A percentile compares a stretch with the other conserved stretches of the same genome.
Evolutionary conservation across 2,888 invertebrate genomes (phyloP).

Genomic region (Metellina segmentata): DNA sequence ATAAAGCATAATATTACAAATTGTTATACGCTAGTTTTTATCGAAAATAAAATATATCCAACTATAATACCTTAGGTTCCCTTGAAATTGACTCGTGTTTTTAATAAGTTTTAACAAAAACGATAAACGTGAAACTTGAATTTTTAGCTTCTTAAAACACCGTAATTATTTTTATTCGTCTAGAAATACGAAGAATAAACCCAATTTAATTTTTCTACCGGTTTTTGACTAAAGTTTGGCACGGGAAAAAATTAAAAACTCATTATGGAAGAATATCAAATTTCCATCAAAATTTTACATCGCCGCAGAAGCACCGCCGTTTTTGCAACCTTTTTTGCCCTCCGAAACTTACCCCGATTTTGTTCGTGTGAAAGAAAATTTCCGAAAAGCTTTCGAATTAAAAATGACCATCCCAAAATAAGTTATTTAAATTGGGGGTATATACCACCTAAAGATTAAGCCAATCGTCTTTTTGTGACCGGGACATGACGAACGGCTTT

Average conservation of each 20-base stretch:
- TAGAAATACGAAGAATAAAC: neutral
- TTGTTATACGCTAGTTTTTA: too few species aligned
- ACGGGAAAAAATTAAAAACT: slow-evolving; percentile 33
- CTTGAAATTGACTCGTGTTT: neutral
- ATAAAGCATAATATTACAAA: too few species aligned
- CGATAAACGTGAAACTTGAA: neutral
- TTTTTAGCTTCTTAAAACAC: neutral
- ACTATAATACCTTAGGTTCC: too few species aligned
- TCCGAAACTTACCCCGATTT: slow-evolving; percentile 36
- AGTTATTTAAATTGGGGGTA: slow-evolving; percentile 74
- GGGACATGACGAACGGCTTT: slow-evolving; percentile 68
- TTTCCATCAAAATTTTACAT: slow-evolving; percentile 29
- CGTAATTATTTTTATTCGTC: neutral
- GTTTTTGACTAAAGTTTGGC: slow-evolving; percentile 16
- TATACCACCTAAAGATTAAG: slow-evolving; percentile 61
- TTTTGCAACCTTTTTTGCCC: slow-evolving; percentile 3
- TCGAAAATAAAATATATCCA: too few species aligned
- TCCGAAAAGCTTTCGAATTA: slow-evolving; percentile 25
- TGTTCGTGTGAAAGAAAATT: slow-evolving; percentile 16
- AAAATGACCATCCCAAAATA: slow-evolving; percentile 14
- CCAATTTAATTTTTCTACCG: neutral
- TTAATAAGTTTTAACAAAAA: neutral
- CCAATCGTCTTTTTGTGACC: slow-evolving; percentile 64
- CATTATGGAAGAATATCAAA: slow-evolving; percentile 44
- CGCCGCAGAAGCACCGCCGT: neutral